Evolutionary conservation across 2,888 invertebrate genomes (phyloP).

Genomic region (Trachelus tabidus): DNA sequence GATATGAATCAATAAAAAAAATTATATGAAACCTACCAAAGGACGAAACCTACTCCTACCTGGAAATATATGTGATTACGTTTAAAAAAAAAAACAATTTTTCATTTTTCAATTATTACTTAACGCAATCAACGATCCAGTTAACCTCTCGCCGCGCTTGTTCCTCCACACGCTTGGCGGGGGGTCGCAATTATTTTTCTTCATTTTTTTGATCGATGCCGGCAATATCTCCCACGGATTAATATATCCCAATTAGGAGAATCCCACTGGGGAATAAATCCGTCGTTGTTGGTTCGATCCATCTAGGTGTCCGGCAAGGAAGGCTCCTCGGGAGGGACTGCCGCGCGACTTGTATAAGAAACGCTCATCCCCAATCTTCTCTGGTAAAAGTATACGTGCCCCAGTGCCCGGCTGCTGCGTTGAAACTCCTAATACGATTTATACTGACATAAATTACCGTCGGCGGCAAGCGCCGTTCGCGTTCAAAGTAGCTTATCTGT

Average conservation of each 20-base stretch:
- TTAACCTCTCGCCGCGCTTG: not conserved
- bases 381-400: not conserved
- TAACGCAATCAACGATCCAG: not conserved
- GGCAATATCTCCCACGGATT: not conserved
- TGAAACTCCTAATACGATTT: slow-evolving; percentile 6
- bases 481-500: slow-evolving; percentile 9
- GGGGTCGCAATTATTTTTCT: not conserved
- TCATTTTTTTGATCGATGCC: not conserved
- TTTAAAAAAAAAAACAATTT: not conserved
- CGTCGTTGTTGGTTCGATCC: slow-evolving; percentile 3
- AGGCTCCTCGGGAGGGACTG: not conserved
- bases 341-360: not conserved
- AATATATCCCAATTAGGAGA: not conserved
- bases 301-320: not conserved
- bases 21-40: not conserved
- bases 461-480: slow-evolving; percentile 4
- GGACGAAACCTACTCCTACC: not conserved
- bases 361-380: slow-evolving; percentile 1
- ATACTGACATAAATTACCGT: slow-evolving; percentile 9
- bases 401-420: not conserved
- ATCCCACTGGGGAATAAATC: not conserved
- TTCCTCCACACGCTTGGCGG: not conserved
- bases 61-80: not conserved
- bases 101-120: not conserved
- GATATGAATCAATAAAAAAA: not conserved